Evolutionary conservation across 2,797 vertebrate genomes (phyloP).

Genomic region (Gouania willdenowi): DNA sequence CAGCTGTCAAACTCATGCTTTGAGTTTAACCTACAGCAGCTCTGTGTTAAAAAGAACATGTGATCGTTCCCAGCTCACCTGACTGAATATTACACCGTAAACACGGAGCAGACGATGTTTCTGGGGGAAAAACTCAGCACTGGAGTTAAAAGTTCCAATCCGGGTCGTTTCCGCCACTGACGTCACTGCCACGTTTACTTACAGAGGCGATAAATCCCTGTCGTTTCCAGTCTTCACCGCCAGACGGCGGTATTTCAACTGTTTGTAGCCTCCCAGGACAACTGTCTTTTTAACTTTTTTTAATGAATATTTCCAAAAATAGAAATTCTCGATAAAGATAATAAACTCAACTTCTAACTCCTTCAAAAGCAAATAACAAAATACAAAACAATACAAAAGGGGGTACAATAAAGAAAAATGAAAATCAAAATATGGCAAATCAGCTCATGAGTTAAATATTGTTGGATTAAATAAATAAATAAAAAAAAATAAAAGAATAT

Average conservation of each 20-base stretch:
- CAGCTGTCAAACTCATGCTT: background rate
- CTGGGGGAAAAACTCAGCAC: constrained; percentile 37
- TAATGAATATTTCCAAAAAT: no score
- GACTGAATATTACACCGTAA: constrained; percentile 29
- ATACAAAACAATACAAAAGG: background rate
- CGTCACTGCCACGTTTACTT: constrained; percentile 85
- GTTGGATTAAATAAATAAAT: no score
- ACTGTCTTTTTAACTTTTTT: no score
- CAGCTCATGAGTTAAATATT: no score
- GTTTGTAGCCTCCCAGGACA: background rate
- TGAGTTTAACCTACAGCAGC: constrained; percentile 1
- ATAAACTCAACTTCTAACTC: no score
- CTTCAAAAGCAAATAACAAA: no score
- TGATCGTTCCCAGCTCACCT: constrained; percentile 31
- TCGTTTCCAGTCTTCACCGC: accelerated
- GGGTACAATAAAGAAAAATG: no score
- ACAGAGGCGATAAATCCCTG: background rate
- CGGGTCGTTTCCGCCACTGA: constrained; percentile 73
- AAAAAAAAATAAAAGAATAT: no score
- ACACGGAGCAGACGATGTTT: constrained; percentile 29
- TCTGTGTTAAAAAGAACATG: accelerated
- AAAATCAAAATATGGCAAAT: no score
- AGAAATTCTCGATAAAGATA: no score
- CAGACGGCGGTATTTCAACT: constrained; percentile 11
- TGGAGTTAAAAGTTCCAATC: constrained; percentile 72